Base-by-base conservation (phyloP, 2,113 vertebrate species). In the Xiphorhynchus elegans region DNA sequence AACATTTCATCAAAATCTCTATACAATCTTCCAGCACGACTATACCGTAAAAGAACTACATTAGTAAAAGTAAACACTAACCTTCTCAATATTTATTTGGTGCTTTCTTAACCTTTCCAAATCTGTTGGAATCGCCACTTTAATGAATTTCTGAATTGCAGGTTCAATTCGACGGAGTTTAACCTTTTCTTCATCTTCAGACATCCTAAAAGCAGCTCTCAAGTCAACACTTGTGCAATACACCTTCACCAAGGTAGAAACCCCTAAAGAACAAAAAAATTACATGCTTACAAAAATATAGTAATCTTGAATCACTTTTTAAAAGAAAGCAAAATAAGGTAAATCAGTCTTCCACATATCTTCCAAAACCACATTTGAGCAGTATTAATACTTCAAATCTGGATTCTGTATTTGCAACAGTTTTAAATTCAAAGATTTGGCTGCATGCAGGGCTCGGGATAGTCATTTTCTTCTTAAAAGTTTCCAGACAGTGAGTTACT, bases 1-100 rank as follows among this genome's bases (percentile, higher is more conserved):
- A 93, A 69, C 44, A 84, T 74, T 50, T 58, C 52, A 70, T 55
- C 33, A 1, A 82, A 95, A 95, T 66, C 25, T 44, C 55, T 24
- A 68, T 29, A 21, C 55, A 73, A 79, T 63, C 53, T 94, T 91
- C 46, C 88, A 96, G n/a, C 5, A 0, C 29, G 72, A 85, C 49
- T 46, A 50, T 62, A 31, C 26, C 26, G 42, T 56, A 84, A 37
- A 90, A 83, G 11, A 75, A 40, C 10, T 52, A 17, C 10, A 67
- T 40, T 24, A 60, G 21, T 50, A 88, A 79, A 88, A 44, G 68
- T 6, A 70, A 91, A 70, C 31, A 76, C 72, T 79, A 96, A 99
- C 99, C 99, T 99, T 99, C 95, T 99, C 98, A 95, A 99, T 99
- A 97, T 99, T 99, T 98, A 98, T 98, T 93, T 99, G 99, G 96